A percentile compares a stretch with the other conserved stretches of the same genome.
phyloP scores from a whole-genome alignment of 2,797 vertebrate genomes.

The Pampus argenteus region DNA sequence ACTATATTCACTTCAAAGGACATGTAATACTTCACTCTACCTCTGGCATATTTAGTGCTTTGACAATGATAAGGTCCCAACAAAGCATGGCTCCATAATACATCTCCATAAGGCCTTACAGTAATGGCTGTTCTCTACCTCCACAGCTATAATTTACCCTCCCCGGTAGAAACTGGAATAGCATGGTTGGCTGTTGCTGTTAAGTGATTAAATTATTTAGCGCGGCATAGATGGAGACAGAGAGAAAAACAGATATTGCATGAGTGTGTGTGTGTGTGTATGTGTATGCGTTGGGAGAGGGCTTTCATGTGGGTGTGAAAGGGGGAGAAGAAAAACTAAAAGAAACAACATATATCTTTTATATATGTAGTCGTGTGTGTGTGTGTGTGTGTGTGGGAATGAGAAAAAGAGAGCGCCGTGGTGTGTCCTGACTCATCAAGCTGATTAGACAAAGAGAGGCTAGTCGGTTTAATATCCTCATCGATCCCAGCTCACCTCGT shows the following conservation, averaged over 20 bases:
- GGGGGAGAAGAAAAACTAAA: not conserved
- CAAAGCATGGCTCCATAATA: constrained; percentile 59
- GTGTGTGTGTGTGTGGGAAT: constrained; percentile 17
- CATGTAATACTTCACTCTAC: constrained; percentile 50
- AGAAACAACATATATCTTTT: constrained; percentile 8
- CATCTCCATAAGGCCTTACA: constrained; percentile 61
- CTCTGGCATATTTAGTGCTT: constrained; percentile 60
- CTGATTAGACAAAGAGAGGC: constrained; percentile 52
- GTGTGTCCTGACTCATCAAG: constrained; percentile 53
- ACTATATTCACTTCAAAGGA: constrained; percentile 48
- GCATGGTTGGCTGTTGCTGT: constrained; percentile 48
- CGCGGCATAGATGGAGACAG: constrained; percentile 42
- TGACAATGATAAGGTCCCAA: constrained; percentile 64
- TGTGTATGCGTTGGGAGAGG: too few species aligned
- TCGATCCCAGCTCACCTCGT: constrained; percentile 60
- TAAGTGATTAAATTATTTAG: constrained; percentile 76
- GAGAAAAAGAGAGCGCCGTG: not conserved
- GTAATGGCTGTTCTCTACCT: constrained; percentile 57
- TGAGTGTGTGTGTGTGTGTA: constrained; percentile 22
- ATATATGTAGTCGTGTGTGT: constrained; percentile 2
- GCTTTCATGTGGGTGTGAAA: not conserved
- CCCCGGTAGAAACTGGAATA: constrained; percentile 40
- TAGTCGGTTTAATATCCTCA: constrained; percentile 55
- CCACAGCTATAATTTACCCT: constrained; percentile 61
- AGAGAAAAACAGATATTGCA: constrained; percentile 39